These are phyloP conservation scores for Caranx ignobilis DNA, from an alignment of 2,113 vertebrate species.

Conservation along the genomic window DNA sequence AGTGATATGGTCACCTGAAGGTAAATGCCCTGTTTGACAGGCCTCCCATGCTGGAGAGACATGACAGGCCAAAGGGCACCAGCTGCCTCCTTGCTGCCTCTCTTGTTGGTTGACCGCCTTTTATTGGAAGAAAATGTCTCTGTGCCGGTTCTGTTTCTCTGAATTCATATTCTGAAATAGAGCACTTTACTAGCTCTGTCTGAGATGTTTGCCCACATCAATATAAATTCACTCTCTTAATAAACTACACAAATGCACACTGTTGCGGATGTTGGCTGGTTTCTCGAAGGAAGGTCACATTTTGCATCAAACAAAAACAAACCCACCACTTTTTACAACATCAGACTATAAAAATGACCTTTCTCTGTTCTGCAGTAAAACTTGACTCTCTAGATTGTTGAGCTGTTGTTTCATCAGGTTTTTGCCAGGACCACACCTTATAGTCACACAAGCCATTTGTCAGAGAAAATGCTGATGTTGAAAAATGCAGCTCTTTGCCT, in stretches of 20 bases:
- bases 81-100: slow-evolving; percentile 16
- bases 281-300: neutral
- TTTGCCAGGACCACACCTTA: slow-evolving; percentile 27
- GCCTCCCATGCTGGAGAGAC: neutral
- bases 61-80: slow-evolving; percentile 15
- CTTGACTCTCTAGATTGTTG: neutral
- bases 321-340: neutral
- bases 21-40: neutral
- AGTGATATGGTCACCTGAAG: neutral
- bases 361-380: neutral
- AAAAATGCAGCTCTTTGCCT: slow-evolving; percentile 13
- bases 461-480: slow-evolving; percentile 59
- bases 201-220: neutral
- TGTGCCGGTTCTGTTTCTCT: neutral
- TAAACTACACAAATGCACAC: neutral
- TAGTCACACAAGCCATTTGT: slow-evolving; percentile 16
- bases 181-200: slow-evolving; percentile 25
- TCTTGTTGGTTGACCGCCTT: neutral
- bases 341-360: neutral
- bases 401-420: slow-evolving; percentile 14
- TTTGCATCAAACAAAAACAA: neutral
- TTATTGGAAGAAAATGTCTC: slow-evolving; percentile 1
- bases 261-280: neutral
- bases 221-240: neutral
- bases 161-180: slow-evolving; percentile 7